phyloP scores from a whole-genome alignment of 2,888 invertebrate genomes.

The Cremastinae sp. region DNA sequence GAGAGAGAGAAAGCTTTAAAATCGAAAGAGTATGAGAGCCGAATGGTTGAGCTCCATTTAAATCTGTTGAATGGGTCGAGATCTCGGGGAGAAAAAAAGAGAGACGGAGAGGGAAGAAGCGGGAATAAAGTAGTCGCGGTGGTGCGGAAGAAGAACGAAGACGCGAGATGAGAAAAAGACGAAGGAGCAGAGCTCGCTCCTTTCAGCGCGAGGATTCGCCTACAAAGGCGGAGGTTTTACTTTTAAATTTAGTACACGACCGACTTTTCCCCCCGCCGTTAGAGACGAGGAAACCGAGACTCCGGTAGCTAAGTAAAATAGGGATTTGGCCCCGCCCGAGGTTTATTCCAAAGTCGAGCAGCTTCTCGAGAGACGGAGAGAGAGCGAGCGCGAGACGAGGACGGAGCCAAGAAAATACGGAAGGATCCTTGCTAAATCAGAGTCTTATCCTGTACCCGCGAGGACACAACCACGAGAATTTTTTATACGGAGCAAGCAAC shows the following conservation, averaged over 20 bases:
- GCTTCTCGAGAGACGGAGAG: constrained; percentile 52
- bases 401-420: constrained; percentile 68
- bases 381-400: constrained; percentile 57
- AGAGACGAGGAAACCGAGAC: constrained; percentile 45
- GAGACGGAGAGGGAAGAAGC: constrained; percentile 10
- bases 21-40: constrained; percentile 50
- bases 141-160: constrained; percentile 17
- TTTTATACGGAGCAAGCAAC: constrained; percentile 46
- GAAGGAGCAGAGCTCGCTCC: constrained; percentile 68
- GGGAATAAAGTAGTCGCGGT: constrained; percentile 16
- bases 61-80: constrained; percentile 75
- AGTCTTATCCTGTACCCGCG: constrained; percentile 37
- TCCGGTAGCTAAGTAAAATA: constrained; percentile 74
- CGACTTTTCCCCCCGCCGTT: constrained; percentile 64
- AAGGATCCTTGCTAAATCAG: constrained; percentile 59
- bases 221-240: constrained; percentile 78
- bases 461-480: constrained; percentile 39
- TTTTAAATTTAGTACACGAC: constrained; percentile 78
- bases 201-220: constrained; percentile 74
- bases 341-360: constrained; percentile 71
- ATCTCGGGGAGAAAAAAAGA: constrained; percentile 27
- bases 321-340: constrained; percentile 72
- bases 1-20: constrained; percentile 33
- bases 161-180: constrained; percentile 25
- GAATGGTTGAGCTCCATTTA: constrained; percentile 71